Evolutionary conservation across 2,888 invertebrate species (phyloP).

Genomic region (Coleophora flavipennella): DNA sequence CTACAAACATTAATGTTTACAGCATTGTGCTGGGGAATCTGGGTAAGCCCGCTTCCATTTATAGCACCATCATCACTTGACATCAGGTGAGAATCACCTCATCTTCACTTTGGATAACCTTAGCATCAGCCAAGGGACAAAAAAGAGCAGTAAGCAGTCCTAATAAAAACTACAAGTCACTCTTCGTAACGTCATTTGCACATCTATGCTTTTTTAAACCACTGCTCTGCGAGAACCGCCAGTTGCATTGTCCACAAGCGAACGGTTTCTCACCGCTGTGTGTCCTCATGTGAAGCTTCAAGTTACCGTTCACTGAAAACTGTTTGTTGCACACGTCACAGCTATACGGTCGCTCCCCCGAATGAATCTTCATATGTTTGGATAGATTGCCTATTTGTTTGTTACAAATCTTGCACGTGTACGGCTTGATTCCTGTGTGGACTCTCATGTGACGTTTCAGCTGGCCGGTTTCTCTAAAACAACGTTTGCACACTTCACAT

Average conservation of each 20-base stretch:
- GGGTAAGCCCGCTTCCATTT: too few species aligned
- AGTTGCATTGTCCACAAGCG: slow-evolving; percentile 32
- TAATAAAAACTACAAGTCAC: too few species aligned
- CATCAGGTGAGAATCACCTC: too few species aligned
- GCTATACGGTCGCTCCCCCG: slow-evolving; percentile 36
- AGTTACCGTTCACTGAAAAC: slow-evolving; percentile 38
- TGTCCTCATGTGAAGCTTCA: slow-evolving; percentile 41
- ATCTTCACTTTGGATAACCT: too few species aligned
- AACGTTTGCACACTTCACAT: slow-evolving; percentile 49
- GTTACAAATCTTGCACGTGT: slow-evolving; percentile 56
- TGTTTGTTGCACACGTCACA: slow-evolving; percentile 43
- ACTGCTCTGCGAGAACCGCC: slow-evolving; percentile 38
- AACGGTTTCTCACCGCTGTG: slow-evolving; percentile 37
- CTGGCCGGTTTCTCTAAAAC: slow-evolving; percentile 51
- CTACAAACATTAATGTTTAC: too few species aligned
- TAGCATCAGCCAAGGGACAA: too few species aligned
- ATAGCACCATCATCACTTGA: too few species aligned
- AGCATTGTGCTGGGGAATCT: too few species aligned
- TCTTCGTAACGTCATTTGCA: slow-evolving; percentile 17
- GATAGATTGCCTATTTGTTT: slow-evolving; percentile 57
- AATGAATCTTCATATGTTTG: slow-evolving; percentile 53
- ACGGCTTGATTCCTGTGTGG: slow-evolving; percentile 51
- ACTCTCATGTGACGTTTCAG: slow-evolving; percentile 50
- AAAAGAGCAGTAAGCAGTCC: too few species aligned
- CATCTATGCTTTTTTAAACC: slow-evolving; percentile 39